Evolutionary conservation across 2,113 vertebrate species (phyloP), one percentile per base, ranked within the genome.

Genomic region (Ammospiza nelsoni): DNA sequence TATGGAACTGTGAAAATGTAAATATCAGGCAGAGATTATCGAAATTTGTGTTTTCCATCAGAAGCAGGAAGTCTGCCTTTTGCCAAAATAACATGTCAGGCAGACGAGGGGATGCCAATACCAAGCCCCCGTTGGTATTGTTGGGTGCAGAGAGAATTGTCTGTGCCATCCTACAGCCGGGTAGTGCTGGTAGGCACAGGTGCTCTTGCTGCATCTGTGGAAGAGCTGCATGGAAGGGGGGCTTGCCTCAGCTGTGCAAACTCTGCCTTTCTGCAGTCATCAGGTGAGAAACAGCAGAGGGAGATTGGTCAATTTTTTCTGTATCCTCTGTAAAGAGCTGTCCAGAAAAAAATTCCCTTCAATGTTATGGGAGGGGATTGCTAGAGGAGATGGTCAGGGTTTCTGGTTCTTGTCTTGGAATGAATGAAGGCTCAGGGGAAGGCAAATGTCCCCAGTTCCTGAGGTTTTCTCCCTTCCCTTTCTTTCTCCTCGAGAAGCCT

Each of bases 111-210:
- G 37, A 41, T 22, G 1, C 35, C 35, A 35, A 35, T 35, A 35
- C 35, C 35, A 11, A 94, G 20, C 58, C 71, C 76, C 68, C 2
- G 0, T 15, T 31, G 0, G 4, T 17, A 6, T 14, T 2, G 5
- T 22, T 17, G 19, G 49, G 2, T 17, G 59, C 1, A 0, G 35
- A 18, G 71, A 13, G 43, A 1, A 39, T 62, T 71, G 22, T 17
- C 55, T 3, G 6, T 24, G 77, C 6, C 7, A 5, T 21, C 61
- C 39, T 3, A 5, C 12, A 22, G 71, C 9, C 1, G 10, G 2
- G 12, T 4, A 3, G 31, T 5, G 17, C 9, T 33, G 41, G 44
- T 7, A 22, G 90, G 12, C 1, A 18, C 58, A 82, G 85, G 67
- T 93, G 67, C 54, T 65, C 8, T 27, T 6, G 21, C 84, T 25